Percentiles rank a stretch among this genome's conserved stretches.
These are phyloP conservation scores for Hemistola chrysoprasaria DNA, from an alignment of 2,888 invertebrate species.

Conservation along the genomic window DNA sequence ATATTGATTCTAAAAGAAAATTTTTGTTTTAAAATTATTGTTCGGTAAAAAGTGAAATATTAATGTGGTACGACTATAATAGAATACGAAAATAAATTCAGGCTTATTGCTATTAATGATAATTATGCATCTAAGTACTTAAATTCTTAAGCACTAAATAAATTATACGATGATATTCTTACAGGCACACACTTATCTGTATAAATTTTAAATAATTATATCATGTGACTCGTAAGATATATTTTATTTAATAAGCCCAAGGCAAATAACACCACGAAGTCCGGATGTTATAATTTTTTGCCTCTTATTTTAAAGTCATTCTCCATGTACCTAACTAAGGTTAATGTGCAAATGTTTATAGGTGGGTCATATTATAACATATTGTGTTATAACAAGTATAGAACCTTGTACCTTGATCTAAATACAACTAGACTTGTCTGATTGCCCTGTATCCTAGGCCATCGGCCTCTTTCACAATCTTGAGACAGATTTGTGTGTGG, in stretches of 20 bases:
- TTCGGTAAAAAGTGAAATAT: not conserved
- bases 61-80: no score
- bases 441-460: conserved; percentile 29
- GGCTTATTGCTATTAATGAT: no score
- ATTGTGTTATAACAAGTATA: not conserved
- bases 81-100: no score
- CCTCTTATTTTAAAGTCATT: no score
- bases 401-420: conserved; percentile 39
- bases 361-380: not conserved
- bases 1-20: not conserved
- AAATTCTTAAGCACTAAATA: no score
- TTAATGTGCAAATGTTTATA: conserved; percentile 28
- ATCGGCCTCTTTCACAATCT: conserved; percentile 14
- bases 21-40: conserved; percentile 1
- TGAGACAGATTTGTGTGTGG: no score
- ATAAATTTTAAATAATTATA: no score
- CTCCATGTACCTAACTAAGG: no score
- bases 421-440: conserved; percentile 29
- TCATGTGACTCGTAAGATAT: no score
- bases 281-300: conserved; percentile 9
- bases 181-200: no score
- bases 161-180: no score
- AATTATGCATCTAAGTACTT: no score
- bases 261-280: not conserved
- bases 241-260: conserved; percentile 5